Base-by-base conservation (phyloP, 2,888 invertebrate genomes). In the Apamea anceps region DNA sequence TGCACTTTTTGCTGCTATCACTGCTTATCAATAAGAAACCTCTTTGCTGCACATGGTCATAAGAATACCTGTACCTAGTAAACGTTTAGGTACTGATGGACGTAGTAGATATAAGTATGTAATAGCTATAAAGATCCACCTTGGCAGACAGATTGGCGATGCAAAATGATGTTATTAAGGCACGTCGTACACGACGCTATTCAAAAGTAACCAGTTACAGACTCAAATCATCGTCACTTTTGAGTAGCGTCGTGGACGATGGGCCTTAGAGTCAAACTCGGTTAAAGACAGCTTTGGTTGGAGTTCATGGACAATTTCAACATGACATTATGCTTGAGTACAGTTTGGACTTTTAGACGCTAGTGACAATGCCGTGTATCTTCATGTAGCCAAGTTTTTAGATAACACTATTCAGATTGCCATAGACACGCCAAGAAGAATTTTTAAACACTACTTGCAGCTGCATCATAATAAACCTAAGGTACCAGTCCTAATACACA, bases 1-100 rank as follows among this genome's bases (percentile, higher is more conserved):
- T 80, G 18, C 10, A 51, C n/a, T 45, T 21, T 42, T 67, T 63
- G 13, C 45, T 75, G 54, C 6, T 62, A 48, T 63, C n/a, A 28
- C 28, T 63, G 28, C 25, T 57, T 70, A 76, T 81, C 28, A 76
- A 6, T 66, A 25, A 73, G 28, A 51, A 65, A 25, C 6, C 48
- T 72, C 32, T 79, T 72, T 54, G 18, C 21, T 2, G 28, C 7
- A 21, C 15, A 48, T 63, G 8, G 21, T 71, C 60, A 12, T 51
- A 32, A 79, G 10, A 60, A 75, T 62, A 37, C 28, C 18, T 13
- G 18, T 18, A 48, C 10, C 18, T n/a, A n/a, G 32, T 32, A 32
- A 32, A 32, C 32, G 32, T 13, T 65, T n/a, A 42, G 6, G 18
- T 75, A 45, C 21, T 77, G 32, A 32, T 45, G 5, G 7, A 7